A percentile compares a stretch with the other conserved stretches of the same genome.
phyloP scores from a whole-genome alignment of 2,888 invertebrate genomes.

The Drosophila colorata region DNA sequence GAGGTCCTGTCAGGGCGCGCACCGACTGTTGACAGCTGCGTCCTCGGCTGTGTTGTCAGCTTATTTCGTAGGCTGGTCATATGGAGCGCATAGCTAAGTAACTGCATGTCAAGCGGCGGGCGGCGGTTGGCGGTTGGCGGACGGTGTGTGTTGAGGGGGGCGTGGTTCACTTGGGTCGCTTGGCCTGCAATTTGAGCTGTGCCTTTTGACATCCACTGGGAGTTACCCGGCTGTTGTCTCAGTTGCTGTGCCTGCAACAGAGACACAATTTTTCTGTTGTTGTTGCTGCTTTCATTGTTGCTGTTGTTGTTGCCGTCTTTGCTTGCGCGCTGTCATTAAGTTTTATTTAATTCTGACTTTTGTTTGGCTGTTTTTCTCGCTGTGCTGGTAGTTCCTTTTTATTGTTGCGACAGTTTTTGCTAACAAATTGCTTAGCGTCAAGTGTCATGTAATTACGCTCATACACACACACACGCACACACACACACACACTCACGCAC shows the following conservation, averaged over 20 bases:
- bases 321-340: constrained; percentile 74
- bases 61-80: constrained; percentile 53
- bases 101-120: constrained; percentile 31
- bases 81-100: constrained; percentile 41
- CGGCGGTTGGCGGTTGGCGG: background rate
- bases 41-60: constrained; percentile 63
- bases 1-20: constrained; percentile 38
- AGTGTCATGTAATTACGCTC: constrained; percentile 84
- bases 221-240: constrained; percentile 34
- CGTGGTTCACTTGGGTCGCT: constrained; percentile 21
- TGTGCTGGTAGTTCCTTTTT: constrained; percentile 67
- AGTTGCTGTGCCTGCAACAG: constrained; percentile 23
- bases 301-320: constrained; percentile 22
- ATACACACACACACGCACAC: constrained; percentile 43
- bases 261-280: constrained; percentile 10
- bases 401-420: constrained; percentile 81
- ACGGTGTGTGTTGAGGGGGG: background rate
- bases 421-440: constrained; percentile 85
- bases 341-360: constrained; percentile 81
- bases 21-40: constrained; percentile 66
- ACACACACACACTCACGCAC: constrained; percentile 17
- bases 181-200: constrained; percentile 61
- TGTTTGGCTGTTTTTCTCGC: constrained; percentile 62
- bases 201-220: constrained; percentile 51
- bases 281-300: constrained; percentile 1